Conservation (phyloP, 2,888 invertebrate species). For the Galerucella calmariensis region DNA sequence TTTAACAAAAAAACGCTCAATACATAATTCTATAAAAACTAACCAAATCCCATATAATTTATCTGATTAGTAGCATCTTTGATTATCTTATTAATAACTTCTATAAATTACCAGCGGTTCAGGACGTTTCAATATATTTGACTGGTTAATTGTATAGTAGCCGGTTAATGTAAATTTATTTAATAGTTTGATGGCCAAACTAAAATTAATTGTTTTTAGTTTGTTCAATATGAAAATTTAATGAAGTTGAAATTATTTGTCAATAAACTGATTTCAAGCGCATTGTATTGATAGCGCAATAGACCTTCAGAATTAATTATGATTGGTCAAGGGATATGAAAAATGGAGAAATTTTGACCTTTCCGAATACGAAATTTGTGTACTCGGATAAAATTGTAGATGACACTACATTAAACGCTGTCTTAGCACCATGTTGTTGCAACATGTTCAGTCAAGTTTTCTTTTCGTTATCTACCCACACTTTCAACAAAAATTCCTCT, state of each 20-base stretch:
- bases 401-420: too few relatives aligned
- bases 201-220: slow-evolving; percentile 11
- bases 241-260: neutral
- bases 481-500: too few relatives aligned
- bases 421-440: too few relatives aligned
- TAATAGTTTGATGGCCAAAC: neutral
- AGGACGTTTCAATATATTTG: neutral
- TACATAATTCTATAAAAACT: neutral
- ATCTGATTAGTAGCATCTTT: slow-evolving; percentile 10
- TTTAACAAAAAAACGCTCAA: neutral
- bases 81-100: slow-evolving; percentile 19
- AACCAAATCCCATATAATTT: slow-evolving; percentile 6
- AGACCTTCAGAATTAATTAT: neutral
- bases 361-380: too few relatives aligned
- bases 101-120: slow-evolving; percentile 15
- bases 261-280: neutral
- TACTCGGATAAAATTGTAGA: too few relatives aligned
- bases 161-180: slow-evolving; percentile 7
- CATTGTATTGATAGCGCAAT: neutral
- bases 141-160: slow-evolving; percentile 16
- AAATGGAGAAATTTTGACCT: neutral
- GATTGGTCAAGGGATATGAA: neutral
- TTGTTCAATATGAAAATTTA: neutral
- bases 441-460: too few relatives aligned
- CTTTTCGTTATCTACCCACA: too few relatives aligned